Percentiles rank a stretch among this genome's conserved stretches.
Evolutionary conservation across 2,888 invertebrate genomes (phyloP).

Genomic region (Drosophila nr. fundita): DNA sequence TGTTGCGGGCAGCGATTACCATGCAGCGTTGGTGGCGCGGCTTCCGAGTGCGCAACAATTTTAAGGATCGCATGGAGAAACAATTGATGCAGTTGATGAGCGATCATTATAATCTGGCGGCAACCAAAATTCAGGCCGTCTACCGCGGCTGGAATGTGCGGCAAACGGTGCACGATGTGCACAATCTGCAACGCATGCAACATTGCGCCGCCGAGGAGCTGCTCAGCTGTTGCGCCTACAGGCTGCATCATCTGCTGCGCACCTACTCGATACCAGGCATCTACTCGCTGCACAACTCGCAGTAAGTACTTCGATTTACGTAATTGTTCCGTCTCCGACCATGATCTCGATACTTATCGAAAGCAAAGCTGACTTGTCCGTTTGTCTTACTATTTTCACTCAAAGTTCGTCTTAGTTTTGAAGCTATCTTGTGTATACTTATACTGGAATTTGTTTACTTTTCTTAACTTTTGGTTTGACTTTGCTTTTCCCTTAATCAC

Average conservation of each 20-base stretch:
- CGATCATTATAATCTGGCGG: conserved; percentile 53
- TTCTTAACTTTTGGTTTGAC: not conserved
- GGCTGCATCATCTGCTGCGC: conserved; percentile 76
- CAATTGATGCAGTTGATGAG: conserved; percentile 51
- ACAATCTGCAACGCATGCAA: conserved; percentile 66
- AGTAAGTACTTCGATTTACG: conserved; percentile 52
- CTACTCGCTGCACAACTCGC: conserved; percentile 77
- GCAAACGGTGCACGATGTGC: conserved; percentile 76
- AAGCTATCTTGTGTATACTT: not conserved
- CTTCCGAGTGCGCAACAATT: conserved; percentile 47
- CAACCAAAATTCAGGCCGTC: conserved; percentile 75
- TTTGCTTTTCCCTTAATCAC: not conserved
- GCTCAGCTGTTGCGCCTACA: conserved; percentile 77
- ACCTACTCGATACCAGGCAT: conserved; percentile 80
- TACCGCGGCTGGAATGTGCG: conserved; percentile 80
- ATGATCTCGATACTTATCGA: not conserved
- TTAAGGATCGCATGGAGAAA: conserved; percentile 44
- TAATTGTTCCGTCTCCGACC: not conserved
- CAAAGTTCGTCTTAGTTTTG: not conserved
- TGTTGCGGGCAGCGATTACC: conserved; percentile 30
- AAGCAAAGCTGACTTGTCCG: not conserved
- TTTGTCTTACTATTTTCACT: not conserved
- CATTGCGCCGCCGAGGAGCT: conserved; percentile 75
- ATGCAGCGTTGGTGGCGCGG: conserved; percentile 82
- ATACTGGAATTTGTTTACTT: not conserved